These are phyloP conservation scores for Capricornis sumatraensis DNA, from an alignment of 2,113 vertebrate genomes.

Conservation along the genomic window DNA sequence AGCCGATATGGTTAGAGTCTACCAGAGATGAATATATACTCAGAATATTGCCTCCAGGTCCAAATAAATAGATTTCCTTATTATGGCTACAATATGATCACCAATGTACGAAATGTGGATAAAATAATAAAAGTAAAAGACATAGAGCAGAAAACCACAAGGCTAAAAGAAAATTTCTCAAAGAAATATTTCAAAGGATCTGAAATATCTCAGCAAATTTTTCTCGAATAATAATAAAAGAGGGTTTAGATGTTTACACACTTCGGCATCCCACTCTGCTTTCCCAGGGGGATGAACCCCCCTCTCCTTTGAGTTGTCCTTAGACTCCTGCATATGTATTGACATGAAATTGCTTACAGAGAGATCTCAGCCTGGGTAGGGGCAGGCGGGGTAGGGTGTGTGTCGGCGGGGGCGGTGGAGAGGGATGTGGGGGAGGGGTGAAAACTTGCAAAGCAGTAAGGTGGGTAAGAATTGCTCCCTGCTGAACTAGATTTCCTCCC, in stretches of 20 bases:
- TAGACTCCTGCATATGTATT: neutral
- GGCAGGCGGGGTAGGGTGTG: neutral
- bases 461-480: neutral
- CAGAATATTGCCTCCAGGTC: constrained; percentile 54
- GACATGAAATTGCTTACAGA: neutral
- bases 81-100: constrained; percentile 35
- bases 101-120: constrained; percentile 12
- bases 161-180: neutral
- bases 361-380: neutral
- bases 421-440: neutral
- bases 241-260: neutral
- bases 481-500: neutral
- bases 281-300: neutral
- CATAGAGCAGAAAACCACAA: neutral
- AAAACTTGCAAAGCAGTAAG: neutral
- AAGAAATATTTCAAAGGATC: neutral
- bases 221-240: neutral
- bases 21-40: constrained; percentile 54
- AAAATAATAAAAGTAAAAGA: constrained; percentile 62
- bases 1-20: constrained; percentile 30
- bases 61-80: constrained; percentile 64
- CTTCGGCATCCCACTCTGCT: neutral
- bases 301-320: neutral
- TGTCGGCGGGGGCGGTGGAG: fast-evolving
- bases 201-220: neutral